Evolutionary conservation across 2,888 invertebrate species (phyloP).

Genomic region (Macroteleia sp.): DNA sequence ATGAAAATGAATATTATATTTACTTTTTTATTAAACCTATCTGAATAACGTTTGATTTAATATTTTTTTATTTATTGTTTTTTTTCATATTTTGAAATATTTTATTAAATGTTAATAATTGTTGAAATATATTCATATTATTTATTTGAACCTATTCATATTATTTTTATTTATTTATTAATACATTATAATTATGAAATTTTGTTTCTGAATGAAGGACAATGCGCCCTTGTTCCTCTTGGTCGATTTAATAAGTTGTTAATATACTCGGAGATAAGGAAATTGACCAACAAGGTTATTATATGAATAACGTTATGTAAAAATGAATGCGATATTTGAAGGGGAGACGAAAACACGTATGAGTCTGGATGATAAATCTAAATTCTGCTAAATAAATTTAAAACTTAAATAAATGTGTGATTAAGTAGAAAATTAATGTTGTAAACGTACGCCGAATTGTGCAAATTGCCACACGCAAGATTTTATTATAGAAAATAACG

Average conservation of each 20-base stretch:
- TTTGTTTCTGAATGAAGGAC: not conserved
- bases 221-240: slow-evolving; percentile 4
- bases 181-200: no score
- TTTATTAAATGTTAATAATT: no score
- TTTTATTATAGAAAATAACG: slow-evolving; percentile 15
- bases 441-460: slow-evolving; percentile 5
- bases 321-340: not conserved
- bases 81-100: no score
- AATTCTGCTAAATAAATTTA: not conserved
- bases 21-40: no score
- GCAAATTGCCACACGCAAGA: not conserved
- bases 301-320: slow-evolving; percentile 36
- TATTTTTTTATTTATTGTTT: no score
- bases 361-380: not conserved
- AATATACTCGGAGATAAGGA: slow-evolving; percentile 41
- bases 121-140: no score
- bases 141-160: no score
- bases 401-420: not conserved
- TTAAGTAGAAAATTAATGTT: slow-evolving; percentile 2
- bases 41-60: no score
- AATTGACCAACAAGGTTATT: slow-evolving; percentile 47
- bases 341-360: not conserved
- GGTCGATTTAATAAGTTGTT: slow-evolving; percentile 43
- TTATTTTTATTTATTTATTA: no score
- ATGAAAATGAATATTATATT: no score